Base-by-base conservation (phyloP, 2,797 vertebrate genomes). In the Esox masquinongy region DNA sequence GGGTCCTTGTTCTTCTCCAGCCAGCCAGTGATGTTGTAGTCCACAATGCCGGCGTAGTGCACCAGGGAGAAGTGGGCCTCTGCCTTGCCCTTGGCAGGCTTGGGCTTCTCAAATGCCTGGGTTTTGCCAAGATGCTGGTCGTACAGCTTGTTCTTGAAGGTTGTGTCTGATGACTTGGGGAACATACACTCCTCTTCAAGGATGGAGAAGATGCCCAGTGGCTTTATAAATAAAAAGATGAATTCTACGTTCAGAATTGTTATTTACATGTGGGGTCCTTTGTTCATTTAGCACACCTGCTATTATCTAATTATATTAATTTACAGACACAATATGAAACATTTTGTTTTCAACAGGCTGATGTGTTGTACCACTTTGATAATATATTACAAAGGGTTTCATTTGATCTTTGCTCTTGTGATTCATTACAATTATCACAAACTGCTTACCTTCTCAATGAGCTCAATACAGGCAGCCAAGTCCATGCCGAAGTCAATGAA, bases 1-100 rank as follows among this genome's bases (percentile, higher is more conserved):
- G 95, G 95, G 70, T 96, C 95, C 74, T 96, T 96, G 84, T 95
- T 96, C 83, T 96, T 95, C 77, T 96, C 94, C 2, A 96, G 90
- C 95, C 95, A 96, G 6, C 95, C 95, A 2, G 64, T 1, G 73
- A 96, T 92, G 78, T 96, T 98, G 87, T 97, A 97, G 72, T 97
- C 95, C n/a, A 98, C 96, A 0, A 90, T 97, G 0, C 96, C 96
- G 0, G 96, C 96, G 0, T 97, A 97, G 86, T 97, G 96, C 84
- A 90, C 1, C 66, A 92, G 77, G 12, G 91, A 86, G 79, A 97
- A 97, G 80, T 97, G 96, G 0, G 96, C 96, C 71, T 98, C 96
- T 0, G 26, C 75, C 83, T 96, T 96, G 79, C 96, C 96, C 91
- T 96, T 97, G 68, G 22, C 36, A 12, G 87, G 86, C 49, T 96